Evolutionary conservation across 2,113 vertebrate species (phyloP), one percentile per base, ranked within the genome.

Genomic region (Triplophysa tibetana): DNA sequence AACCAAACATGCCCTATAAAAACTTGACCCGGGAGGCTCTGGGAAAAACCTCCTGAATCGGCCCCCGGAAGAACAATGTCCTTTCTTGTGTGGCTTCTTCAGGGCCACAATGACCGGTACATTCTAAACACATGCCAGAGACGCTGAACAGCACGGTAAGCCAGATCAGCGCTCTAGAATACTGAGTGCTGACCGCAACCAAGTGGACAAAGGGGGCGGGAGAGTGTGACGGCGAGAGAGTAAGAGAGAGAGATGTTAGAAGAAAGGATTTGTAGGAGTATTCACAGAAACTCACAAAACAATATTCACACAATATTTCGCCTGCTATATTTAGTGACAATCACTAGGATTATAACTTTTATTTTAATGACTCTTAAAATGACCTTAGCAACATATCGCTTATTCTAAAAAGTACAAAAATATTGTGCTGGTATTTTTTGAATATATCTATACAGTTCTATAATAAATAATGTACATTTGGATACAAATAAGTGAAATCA

Each of bases 1-100:
- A 96, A 95, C 94, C 95, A 97, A 98, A 97, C 94, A 96, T 94
- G 93, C 92, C 89, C 95, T 91, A 94, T 96, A 93, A 97, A 98
- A 96, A 96, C 95, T 95, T 98, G 96, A 98, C 95, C 96, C 94
- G 89, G 91, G 94, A 96, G 95, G 94, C 96, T 98, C 96, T 98
- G 97, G 97, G 97, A 99, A 98, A 99, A 98, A 95, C 89, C 93
- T 89, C 87, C 93, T 96, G 97, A 97, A 96, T 96, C 88, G 93
- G 91, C 93, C 90, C 93, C 94, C 95, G 90, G 95, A 95, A 94
- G 94, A 93, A 93, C 95, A 90, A 92, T 93, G 94, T 90, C 91
- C 94, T 94, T 94, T 94, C 93, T 94, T 92, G 90, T 92, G 91
- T 89, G 88, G 73, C 91, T 95, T 92, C 94, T 95, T 92, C 93